Evolutionary conservation across 2,797 vertebrate species (phyloP), one percentile per base, ranked within the genome.

Genomic region (Heterohyrax brucei): DNA sequence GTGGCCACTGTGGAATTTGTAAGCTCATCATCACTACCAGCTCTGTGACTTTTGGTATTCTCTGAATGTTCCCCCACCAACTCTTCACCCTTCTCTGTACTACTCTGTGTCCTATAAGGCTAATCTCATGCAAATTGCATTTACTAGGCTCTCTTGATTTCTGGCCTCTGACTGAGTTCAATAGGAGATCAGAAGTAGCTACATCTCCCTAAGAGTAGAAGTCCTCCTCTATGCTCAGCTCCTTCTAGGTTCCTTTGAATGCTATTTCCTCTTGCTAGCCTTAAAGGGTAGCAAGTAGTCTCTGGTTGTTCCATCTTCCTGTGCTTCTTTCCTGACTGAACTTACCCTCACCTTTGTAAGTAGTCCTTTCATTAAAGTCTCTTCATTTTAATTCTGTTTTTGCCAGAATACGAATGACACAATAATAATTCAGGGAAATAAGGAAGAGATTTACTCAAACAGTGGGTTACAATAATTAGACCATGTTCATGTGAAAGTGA

Each of bases 1-100:
- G 50, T 10, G 33, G 28, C 61, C 5, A 16, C 44, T 16, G 5
- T 0, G 22, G 39, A 7, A 0, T 9, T 26, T 7, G 0, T 5
- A 33, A 28, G 19, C 50, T 30, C 33, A 2, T 14, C 50, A 10
- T 30, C 22, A 48, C 68, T 1, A 0, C 8, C n/a, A 76, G 9
- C 22, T 48, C n/a, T 14, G 0, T 6, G 21, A 10, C 39, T 21
- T 6, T 13, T 6, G 10, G 3, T 10, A 7, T 16, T 1, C 44
- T 62, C 64, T 59, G 22, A 33, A 16, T 70, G 68, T 16, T 30
- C 30, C n/a, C 14, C 4, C 33, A 18, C 59, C 19, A 1, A 16
- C 7, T 30, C 19, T 21, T 66, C 14, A 6, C 10, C 24, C 16
- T 5, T 21, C 66, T 28, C 33, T 66, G 13, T 1, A 9, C 22